Base-by-base conservation (phyloP, 2,797 vertebrate species). In the Potorous gilbertii region DNA sequence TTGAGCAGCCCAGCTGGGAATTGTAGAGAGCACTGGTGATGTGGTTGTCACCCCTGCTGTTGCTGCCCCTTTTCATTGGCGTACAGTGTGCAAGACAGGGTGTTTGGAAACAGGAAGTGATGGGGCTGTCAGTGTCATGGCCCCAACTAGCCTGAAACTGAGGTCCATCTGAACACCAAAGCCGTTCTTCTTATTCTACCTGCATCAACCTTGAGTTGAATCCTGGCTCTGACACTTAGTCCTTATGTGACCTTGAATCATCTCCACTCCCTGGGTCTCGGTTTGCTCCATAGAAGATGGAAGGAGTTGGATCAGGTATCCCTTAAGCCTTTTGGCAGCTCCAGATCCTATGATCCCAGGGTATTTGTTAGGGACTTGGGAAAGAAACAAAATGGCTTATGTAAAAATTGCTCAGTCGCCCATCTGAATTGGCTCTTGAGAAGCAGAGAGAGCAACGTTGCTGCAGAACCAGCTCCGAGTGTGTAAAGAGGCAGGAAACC, bases 91-190 rank as follows among this genome's bases (percentile, higher is more conserved):
- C 62, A 34, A 66, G 34, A 14, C 62, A 90, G 54, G 92, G 9
- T 52, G 27, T 95, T 34, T 92, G 27, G 95, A 90, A 1, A 92
- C 87, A 92, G 90, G 96, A 96, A 89, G 95, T 66, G 50, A 46
- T 28, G 10, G 66, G 46, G n/a, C 93, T 96, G 55, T 91, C 91
- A 56, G 46, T 66, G 1, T 62, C 12, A 11, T 57, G 31, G 59
- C 4, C 34, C 13, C 12, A 34, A 31, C 59, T 62, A 34, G 11
- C 12, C 12, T 62, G 31, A 34, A 62, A 14, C 31, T 14, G 31
- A 14, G 31, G 59, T 14, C 59, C 29, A 31, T 66, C 34, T 66
- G 34, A 66, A n/a, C 62, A n/a, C 34, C 13, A 11, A 66, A 14
- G 34, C 1, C 14, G 13, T 14, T n/a, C 3, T 59, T 59, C 59